These are phyloP conservation scores for Pterois miles DNA, from an alignment of 2,797 vertebrate genomes.

Conservation along the genomic window DNA sequence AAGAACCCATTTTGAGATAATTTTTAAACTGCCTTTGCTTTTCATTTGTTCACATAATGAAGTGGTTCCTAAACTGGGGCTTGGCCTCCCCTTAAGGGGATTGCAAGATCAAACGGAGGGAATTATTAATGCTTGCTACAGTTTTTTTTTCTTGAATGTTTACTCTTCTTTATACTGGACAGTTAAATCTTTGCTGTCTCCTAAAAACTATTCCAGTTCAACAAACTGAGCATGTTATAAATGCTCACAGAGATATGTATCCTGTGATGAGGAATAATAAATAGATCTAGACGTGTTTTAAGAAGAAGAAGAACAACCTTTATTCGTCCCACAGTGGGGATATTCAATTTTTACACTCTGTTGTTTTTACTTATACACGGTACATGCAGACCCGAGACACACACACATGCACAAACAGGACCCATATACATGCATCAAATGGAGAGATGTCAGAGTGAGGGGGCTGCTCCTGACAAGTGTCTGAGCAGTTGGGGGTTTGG, in stretches of 20 bases:
- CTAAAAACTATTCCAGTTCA: neutral
- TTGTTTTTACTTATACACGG: too few species aligned
- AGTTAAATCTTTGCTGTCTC: neutral
- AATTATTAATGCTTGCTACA: neutral
- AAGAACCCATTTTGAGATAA: neutral
- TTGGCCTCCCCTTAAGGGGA: neutral
- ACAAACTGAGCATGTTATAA: neutral
- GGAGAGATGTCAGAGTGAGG: too few species aligned
- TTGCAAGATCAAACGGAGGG: neutral
- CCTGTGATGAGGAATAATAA: neutral
- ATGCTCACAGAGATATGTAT: neutral
- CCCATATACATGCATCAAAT: too few species aligned
- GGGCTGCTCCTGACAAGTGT: too few species aligned
- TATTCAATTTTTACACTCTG: too few species aligned
- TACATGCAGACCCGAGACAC: too few species aligned
- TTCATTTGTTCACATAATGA: conserved; percentile 4
- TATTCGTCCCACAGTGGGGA: too few species aligned
- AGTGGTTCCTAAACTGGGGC: neutral
- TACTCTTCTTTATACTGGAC: neutral
- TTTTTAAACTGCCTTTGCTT: neutral
- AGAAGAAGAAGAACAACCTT: too few species aligned
- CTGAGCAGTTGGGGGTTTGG: too few species aligned
- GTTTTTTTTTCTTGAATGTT: neutral
- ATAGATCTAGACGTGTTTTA: neutral
- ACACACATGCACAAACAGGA: too few species aligned